Evolutionary conservation across 1,140 invertebrate genomes (phyloP).

Genomic region (Drosophila suzukii): DNA sequence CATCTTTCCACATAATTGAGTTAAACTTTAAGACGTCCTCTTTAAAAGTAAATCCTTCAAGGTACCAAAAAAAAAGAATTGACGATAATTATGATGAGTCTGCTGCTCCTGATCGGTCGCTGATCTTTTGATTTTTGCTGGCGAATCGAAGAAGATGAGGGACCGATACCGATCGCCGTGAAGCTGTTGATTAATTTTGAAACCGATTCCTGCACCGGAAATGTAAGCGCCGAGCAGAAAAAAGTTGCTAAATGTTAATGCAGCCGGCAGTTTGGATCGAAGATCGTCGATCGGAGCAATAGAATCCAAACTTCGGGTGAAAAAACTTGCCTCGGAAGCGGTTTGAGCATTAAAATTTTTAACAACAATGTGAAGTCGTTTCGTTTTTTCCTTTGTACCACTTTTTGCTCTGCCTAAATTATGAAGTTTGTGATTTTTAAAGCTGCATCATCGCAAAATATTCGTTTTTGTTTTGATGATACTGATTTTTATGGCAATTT

Average conservation of each 20-base stretch:
- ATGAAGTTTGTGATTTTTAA: constrained; percentile 61
- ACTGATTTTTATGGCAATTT: constrained; percentile 50
- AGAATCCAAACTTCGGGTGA: constrained; percentile 31
- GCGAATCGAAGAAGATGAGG: constrained; percentile 33
- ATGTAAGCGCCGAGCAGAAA: constrained; percentile 68
- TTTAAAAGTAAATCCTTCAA: constrained; percentile 57
- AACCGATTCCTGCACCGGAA: constrained; percentile 69
- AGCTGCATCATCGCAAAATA: constrained; percentile 4
- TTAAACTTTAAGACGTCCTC: constrained; percentile 44
- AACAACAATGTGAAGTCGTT: not conserved
- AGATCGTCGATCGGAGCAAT: constrained; percentile 34
- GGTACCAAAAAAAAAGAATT: constrained; percentile 28
- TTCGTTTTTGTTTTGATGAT: constrained; percentile 18
- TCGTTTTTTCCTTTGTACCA: constrained; percentile 1
- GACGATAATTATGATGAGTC: constrained; percentile 73
- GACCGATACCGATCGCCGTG: constrained; percentile 56
- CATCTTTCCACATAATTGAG: constrained; percentile 53
- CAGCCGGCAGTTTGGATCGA: constrained; percentile 35
- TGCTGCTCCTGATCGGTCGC: constrained; percentile 46
- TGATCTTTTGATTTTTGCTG: constrained; percentile 51
- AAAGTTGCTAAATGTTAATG: constrained; percentile 76
- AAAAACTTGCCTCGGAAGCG: constrained; percentile 47
- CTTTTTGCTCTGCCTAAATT: constrained; percentile 52
- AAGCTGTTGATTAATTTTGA: constrained; percentile 80
- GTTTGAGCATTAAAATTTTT: constrained; percentile 17